Evolutionary conservation across 2,888 invertebrate species (phyloP).

Genomic region (Plagodis pulveraria): DNA sequence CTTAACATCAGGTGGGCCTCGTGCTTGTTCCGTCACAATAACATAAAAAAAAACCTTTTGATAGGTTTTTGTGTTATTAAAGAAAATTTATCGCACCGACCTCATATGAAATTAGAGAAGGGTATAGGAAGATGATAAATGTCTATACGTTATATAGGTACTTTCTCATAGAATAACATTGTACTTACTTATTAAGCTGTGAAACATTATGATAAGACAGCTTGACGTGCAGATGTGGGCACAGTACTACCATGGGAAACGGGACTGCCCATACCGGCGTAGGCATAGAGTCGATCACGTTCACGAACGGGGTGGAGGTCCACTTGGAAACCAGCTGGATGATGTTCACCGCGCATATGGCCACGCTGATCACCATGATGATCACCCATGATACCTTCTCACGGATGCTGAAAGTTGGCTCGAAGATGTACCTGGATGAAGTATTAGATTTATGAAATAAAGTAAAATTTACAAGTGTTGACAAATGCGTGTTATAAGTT

Average conservation of each 20-base stretch:
- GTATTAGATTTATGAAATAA: neutral
- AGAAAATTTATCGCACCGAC: too few relatives aligned
- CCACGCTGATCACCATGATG: slow-evolving; percentile 69
- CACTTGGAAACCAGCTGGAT: slow-evolving; percentile 70
- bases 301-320: slow-evolving; percentile 75
- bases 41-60: too few relatives aligned
- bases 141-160: too few relatives aligned
- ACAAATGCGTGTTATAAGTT: too few relatives aligned
- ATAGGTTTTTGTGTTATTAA: too few relatives aligned
- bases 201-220: slow-evolving; percentile 64
- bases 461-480: neutral
- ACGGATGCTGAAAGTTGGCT: slow-evolving; percentile 67
- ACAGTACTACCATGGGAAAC: slow-evolving; percentile 75
- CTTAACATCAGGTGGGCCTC: too few relatives aligned
- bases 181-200: slow-evolving; percentile 60
- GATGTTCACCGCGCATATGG: slow-evolving; percentile 70
- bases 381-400: slow-evolving; percentile 71
- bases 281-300: slow-evolving; percentile 75
- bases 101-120: too few relatives aligned
- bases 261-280: slow-evolving; percentile 80
- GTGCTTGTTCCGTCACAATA: too few relatives aligned
- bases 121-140: too few relatives aligned
- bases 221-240: slow-evolving; percentile 75
- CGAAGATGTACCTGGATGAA: slow-evolving; percentile 69
- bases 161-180: neutral